Conservation (phyloP, 2,888 invertebrate genomes). For the Cephus pulcher region DNA sequence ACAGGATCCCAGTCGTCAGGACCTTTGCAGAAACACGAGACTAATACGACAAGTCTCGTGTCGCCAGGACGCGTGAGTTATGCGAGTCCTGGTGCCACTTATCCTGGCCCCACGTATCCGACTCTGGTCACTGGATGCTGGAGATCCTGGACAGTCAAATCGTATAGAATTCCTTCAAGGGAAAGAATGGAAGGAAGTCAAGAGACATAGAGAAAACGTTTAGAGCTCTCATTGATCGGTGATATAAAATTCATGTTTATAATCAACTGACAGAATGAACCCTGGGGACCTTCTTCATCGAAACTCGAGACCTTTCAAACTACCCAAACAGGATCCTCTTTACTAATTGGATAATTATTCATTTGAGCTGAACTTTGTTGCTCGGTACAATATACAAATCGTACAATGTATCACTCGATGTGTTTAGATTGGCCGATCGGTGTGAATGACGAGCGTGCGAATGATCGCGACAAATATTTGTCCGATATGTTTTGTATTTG, state of each 20-base stretch:
- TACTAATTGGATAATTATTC: not conserved
- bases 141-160: not conserved
- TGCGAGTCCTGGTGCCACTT: conserved; percentile 38
- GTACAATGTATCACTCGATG: not conserved
- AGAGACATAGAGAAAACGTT: not conserved
- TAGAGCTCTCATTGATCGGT: not conserved
- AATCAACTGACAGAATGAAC: not conserved
- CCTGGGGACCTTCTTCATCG: not conserved
- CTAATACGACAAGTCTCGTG: conserved; percentile 30
- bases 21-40: conserved; percentile 35
- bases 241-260: not conserved
- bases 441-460: not conserved
- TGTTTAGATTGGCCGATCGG: not conserved
- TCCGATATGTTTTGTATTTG: not conserved
- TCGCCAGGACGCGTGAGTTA: conserved; percentile 35
- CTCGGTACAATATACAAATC: not conserved
- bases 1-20: not conserved
- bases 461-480: not conserved
- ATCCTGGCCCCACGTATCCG: not conserved
- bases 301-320: not conserved
- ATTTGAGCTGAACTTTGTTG: not conserved
- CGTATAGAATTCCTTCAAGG: not conserved
- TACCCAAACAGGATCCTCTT: not conserved
- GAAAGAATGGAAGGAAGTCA: not conserved
- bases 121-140: not conserved